Base-by-base conservation (phyloP, 1,140 invertebrate genomes). In the Protaetia brevitarsis region DNA sequence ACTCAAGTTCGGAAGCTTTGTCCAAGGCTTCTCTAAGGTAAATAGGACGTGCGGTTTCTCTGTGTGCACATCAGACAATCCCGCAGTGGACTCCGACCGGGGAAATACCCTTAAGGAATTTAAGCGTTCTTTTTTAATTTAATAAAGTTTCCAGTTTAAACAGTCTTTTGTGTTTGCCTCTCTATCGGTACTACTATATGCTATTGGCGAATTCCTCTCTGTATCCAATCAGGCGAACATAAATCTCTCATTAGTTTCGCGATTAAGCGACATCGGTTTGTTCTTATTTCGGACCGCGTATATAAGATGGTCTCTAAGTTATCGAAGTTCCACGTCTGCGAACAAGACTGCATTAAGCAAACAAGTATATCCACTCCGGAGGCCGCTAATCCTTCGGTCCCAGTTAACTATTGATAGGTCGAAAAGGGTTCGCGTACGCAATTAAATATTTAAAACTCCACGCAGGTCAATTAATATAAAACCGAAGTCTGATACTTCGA, bases 341-440 rank as follows among this genome's bases (percentile, higher is more conserved):
- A 64, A 67, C 63, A 65, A 51, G 68, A 65, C 70, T 73, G 73
- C 73, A 74, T 76, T 76, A 76, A 72, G 74, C 73, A 74, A 74
- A 76, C 75, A 76, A 76, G 75, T 62, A 75, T 76, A 76, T 76
- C 72, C 75, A 76, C 74, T 76, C 73, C 73, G 68, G 69, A 66
- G 68, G 66, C 67, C 65, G 69, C 66, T 74, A 74, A 74, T 74
- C 73, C 72, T 73, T 74, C 63, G 68, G n/a, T 68, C 68, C 64
- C 65, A 36, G 57, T 68, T 68, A 68, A 68, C 66, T 68, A 68
- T 68, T 68, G 66, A 68, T 68, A 51, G 62, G 30, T 61, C 64
- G 51, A 68, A 68, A n/a, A 63, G 66, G 66, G 64, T 58, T 51
- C 56, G 56, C 26, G 66, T 31, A 64, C 30, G 23, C 66, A 28